Percentiles rank a stretch among this genome's conserved stretches.
phyloP scores from a whole-genome alignment of 2,888 invertebrate species.

The Agrochola circellaris region DNA sequence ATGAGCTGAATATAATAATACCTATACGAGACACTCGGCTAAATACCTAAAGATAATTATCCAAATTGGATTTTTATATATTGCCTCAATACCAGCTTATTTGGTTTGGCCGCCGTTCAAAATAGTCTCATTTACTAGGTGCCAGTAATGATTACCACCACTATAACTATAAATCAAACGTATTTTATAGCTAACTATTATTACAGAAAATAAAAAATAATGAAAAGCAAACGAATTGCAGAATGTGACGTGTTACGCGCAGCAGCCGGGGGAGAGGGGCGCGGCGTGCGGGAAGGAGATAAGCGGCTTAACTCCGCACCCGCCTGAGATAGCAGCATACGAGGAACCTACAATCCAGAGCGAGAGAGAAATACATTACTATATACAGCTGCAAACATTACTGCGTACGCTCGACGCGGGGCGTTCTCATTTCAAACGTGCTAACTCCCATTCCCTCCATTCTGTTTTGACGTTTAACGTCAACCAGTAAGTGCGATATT shows the following conservation, averaged over 20 bases:
- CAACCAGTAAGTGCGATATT: conserved; percentile 60
- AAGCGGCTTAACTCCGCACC: conserved; percentile 90
- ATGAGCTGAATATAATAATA: conserved; percentile 18
- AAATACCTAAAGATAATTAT: conserved; percentile 32
- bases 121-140: conserved; percentile 46
- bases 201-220: conserved; percentile 64
- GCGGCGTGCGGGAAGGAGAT: conserved; percentile 89
- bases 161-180: conserved; percentile 64
- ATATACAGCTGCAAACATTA: conserved; percentile 87
- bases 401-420: conserved; percentile 81
- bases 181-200: conserved; percentile 63
- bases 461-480: conserved; percentile 63
- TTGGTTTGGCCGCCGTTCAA: conserved; percentile 32
- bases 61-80: conserved; percentile 22
- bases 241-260: conserved; percentile 84
- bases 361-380: conserved; percentile 80
- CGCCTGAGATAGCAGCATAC: conserved; percentile 76
- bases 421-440: conserved; percentile 73
- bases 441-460: conserved; percentile 57
- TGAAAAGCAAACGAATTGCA: conserved; percentile 74
- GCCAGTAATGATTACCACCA: conserved; percentile 52
- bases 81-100: conserved; percentile 23
- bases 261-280: conserved; percentile 84
- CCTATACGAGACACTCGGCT: not conserved
- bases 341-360: conserved; percentile 57